Evolutionary conservation across 1,140 invertebrate genomes (phyloP).

Genomic region (Calephelis nemesis): DNA sequence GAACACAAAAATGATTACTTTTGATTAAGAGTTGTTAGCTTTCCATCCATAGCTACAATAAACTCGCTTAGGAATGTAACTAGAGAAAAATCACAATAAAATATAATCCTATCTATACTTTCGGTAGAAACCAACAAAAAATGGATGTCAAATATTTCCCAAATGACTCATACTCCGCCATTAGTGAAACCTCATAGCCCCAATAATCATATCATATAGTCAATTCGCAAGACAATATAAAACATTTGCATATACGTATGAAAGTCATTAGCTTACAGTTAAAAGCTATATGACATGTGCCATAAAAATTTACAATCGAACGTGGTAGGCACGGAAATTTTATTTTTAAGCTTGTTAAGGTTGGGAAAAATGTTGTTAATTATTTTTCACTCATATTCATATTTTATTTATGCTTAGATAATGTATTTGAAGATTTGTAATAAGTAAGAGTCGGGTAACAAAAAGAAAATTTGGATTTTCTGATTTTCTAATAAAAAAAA

Average conservation of each 20-base stretch:
- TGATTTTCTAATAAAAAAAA: too few relatives aligned
- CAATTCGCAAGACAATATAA: slow-evolving; percentile 32
- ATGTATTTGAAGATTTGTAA: too few relatives aligned
- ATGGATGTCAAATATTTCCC: neutral
- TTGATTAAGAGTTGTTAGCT: too few relatives aligned
- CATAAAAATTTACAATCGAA: slow-evolving; percentile 21
- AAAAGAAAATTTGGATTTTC: too few relatives aligned
- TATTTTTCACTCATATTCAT: neutral
- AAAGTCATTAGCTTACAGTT: slow-evolving; percentile 23
- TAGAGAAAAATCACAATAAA: too few relatives aligned
- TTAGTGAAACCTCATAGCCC: slow-evolving; percentile 19
- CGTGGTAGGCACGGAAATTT: slow-evolving; percentile 12
- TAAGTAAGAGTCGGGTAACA: too few relatives aligned
- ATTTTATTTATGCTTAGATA: too few relatives aligned
- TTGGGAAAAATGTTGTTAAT: neutral
- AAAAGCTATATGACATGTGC: slow-evolving; percentile 12
- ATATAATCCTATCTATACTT: too few relatives aligned
- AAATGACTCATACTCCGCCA: neutral
- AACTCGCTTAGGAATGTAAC: too few relatives aligned
- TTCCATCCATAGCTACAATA: too few relatives aligned
- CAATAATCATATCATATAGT: slow-evolving; percentile 19
- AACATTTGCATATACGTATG: slow-evolving; percentile 29
- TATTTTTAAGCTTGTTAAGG: neutral
- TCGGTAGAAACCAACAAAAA: neutral
- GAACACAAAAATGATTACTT: too few relatives aligned